Conservation (phyloP, 2,113 vertebrate species). For the Forbesichthys papilliferus region DNA sequence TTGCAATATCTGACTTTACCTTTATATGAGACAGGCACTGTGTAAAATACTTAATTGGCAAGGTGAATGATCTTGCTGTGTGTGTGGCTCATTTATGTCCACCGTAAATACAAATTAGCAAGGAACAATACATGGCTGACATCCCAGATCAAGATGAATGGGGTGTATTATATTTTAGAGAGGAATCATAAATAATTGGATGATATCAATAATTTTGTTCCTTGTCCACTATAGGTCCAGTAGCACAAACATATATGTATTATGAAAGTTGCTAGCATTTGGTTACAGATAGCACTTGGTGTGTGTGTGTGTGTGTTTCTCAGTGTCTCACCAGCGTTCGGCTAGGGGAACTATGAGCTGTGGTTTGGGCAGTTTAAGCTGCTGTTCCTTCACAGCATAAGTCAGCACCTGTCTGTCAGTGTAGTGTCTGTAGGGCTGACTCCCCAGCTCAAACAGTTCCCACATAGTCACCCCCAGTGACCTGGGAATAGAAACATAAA, state of each 20-base stretch:
- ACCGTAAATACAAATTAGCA: constrained; percentile 7
- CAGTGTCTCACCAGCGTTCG: constrained; percentile 91
- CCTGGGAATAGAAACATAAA: constrained; percentile 72
- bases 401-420: constrained; percentile 94
- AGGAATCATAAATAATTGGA: constrained; percentile 46
- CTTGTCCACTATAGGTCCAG: constrained; percentile 20
- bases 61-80: no score
- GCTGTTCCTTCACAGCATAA: constrained; percentile 93
- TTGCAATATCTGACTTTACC: no score
- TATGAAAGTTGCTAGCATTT: constrained; percentile 14
- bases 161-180: constrained; percentile 25
- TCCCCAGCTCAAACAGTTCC: constrained; percentile 94
- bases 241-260: constrained; percentile 21
- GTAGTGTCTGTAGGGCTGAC: constrained; percentile 90
- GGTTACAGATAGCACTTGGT: constrained; percentile 5
- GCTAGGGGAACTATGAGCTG: constrained; percentile 85
- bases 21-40: constrained; percentile 15
- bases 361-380: constrained; percentile 92
- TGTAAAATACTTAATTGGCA: constrained; percentile 32
- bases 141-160: constrained; percentile 46
- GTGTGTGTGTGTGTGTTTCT: constrained; percentile 2
- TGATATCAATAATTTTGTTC: constrained; percentile 51
- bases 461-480: constrained; percentile 93
- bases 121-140: constrained; percentile 32
- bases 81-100: background rate